Evolutionary conservation across 2,797 vertebrate genomes (phyloP), one percentile per base, ranked within the genome.

Genomic region (Oryzias dopingdopingensis): DNA sequence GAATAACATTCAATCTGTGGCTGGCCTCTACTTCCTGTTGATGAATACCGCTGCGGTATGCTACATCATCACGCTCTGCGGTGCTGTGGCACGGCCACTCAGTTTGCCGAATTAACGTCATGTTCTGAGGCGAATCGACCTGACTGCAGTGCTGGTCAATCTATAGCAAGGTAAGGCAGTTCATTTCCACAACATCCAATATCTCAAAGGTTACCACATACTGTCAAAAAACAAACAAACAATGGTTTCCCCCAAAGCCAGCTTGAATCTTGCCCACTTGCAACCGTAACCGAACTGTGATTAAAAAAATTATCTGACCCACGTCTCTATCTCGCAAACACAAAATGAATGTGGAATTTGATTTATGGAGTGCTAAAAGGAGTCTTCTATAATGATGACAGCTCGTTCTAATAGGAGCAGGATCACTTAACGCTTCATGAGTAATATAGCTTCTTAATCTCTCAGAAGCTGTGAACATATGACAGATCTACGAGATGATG

Each of bases 401-500:
- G 62, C 67, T 15, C 52, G 32, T 55, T 75, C 76, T 76, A 82
- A 76, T 64, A 68, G 72, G 65, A 74, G 65, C 49, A 52, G 71
- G 72, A 76, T 82, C 78, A 74, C 81, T 80, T 83, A 77, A 67
- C 55, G 7, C 84, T 84, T 85, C 72, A 79, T 84, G 82, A 86
- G 70, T 75, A 86, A 86, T 81, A 79, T 62, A 59, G 67, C 77
- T 83, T 74, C 76, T 82, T 86, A 84, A 87, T 88, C 79, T 81
- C 71, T 58, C 51, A 66, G 73, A 86, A 57, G 74, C 70, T 8
- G 17, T 49, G 69, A 74, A 84, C 64, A 81, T 74, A 63, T 81
- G 81, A 85, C 85, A 83, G 73, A 87, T 87, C 81, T 82, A 72
- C 46, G 74, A 70, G 77, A 80, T 85, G 81, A 84, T 74, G 82